phyloP scores from a whole-genome alignment of 2,888 invertebrate species.

The Dicranocentrus wangi region DNA sequence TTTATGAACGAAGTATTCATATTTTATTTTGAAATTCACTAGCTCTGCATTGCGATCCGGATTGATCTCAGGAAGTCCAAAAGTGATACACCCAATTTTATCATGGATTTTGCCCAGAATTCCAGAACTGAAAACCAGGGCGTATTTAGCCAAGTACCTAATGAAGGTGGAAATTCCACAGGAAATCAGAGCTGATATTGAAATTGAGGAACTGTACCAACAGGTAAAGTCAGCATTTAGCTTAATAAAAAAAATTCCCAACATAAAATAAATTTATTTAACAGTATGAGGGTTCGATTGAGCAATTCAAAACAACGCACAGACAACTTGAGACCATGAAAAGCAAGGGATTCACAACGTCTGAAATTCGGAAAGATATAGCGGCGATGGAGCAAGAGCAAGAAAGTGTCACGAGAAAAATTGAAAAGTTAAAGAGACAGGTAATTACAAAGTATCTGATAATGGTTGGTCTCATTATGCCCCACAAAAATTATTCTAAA shows the following conservation, averaged over 20 bases:
- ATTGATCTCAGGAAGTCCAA: conserved; percentile 83
- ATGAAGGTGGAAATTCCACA: conserved; percentile 83
- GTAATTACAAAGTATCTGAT: too few relatives aligned
- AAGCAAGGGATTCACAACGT: conserved; percentile 80
- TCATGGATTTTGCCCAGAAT: conserved; percentile 84
- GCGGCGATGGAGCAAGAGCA: conserved; percentile 90
- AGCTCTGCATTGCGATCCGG: conserved; percentile 80
- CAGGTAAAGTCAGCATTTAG: too few relatives aligned
- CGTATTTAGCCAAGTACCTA: conserved; percentile 85
- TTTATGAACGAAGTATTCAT: neutral
- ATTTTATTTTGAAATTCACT: conserved; percentile 18
- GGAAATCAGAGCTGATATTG: conserved; percentile 84
- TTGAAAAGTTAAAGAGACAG: conserved; percentile 78
- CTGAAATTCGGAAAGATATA: conserved; percentile 88
- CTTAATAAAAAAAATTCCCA: neutral
- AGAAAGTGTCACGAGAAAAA: conserved; percentile 82
- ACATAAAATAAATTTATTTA: neutral
- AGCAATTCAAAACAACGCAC: conserved; percentile 87
- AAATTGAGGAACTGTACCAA: conserved; percentile 82
- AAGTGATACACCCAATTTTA: conserved; percentile 73
- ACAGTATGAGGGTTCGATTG: conserved; percentile 83
- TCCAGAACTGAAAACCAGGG: conserved; percentile 85
- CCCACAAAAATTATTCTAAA: too few relatives aligned
- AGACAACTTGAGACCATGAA: conserved; percentile 81
- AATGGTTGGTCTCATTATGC: too few relatives aligned